phyloP scores from a whole-genome alignment of 2,888 invertebrate genomes.

The Halocaridina rubra region DNA sequence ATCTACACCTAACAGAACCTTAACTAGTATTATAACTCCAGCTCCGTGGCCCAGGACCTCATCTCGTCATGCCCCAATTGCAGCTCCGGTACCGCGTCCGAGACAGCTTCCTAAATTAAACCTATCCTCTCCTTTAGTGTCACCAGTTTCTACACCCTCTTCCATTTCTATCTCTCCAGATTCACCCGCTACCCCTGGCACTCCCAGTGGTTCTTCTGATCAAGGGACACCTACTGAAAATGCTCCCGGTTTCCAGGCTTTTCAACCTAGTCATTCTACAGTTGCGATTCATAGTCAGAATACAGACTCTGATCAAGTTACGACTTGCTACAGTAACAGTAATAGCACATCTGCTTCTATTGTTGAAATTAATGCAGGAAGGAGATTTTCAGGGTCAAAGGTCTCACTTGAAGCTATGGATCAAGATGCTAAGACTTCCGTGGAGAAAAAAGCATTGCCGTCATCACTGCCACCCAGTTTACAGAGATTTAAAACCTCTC shows the following conservation, averaged over 20 bases:
- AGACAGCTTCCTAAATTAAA: constrained; percentile 47
- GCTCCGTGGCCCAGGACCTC: constrained; percentile 49
- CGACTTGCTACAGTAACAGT: neutral
- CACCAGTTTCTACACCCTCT: constrained; percentile 50
- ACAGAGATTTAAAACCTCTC: constrained; percentile 52
- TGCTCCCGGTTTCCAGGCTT: constrained; percentile 6
- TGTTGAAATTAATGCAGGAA: neutral
- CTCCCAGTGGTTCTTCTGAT: constrained; percentile 26
- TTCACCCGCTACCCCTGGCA: constrained; percentile 46
- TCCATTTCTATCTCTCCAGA: constrained; percentile 55
- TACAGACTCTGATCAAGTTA: neutral
- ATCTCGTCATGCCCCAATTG: constrained; percentile 31
- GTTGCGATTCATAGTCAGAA: neutral
- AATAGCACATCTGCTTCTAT: neutral
- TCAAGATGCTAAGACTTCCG: neutral
- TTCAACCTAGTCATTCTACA: constrained; percentile 38
- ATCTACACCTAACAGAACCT: constrained; percentile 38
- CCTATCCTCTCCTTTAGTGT: constrained; percentile 35
- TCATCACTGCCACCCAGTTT: constrained; percentile 29
- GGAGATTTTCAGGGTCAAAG: neutral
- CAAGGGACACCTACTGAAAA: constrained; percentile 47
- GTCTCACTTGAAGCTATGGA: neutral
- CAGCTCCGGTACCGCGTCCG: constrained; percentile 50
- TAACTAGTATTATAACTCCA: constrained; percentile 35
- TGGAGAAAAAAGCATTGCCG: constrained; percentile 7